Evolutionary conservation across 2,888 invertebrate genomes (phyloP), one percentile per base, ranked within the genome.

Genomic region (Masnerella sp.): DNA sequence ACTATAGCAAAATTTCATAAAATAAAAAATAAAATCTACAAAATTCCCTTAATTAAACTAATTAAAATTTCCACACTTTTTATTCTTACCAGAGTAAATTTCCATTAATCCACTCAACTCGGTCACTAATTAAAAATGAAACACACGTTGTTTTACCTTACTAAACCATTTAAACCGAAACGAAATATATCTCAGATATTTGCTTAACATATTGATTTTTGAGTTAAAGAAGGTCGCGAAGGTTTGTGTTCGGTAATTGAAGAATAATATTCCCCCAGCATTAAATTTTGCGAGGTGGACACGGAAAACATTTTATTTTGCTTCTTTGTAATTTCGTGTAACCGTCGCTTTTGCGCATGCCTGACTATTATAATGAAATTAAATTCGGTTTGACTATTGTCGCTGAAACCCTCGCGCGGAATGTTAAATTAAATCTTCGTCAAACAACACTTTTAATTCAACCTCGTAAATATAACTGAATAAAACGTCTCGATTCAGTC

Each of bases 241-340:
- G 17, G 47, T 47, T 47, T 47, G 30, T 17, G 47, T 47, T 47
- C 32, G 47, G 30, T 30, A 51, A 51, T 51, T 51, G 36, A 51
- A 38, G 30, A 51, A 51, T 36, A 51, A 51, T 38, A 43, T 47
- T 30, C 11, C 5, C 17, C n/a, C 0, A 30, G 47, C 17, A 32
- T 32, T 9, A 32, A 30, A 30, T 47, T n/a, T 30, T 18, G 30
- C 9, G 11, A 9, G 17, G n/a, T 11, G 11, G 4, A 30, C n/a
- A 32, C n/a, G 5, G 1, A n/a, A 28, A 28, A 9, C 45, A 28
- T 7, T 45, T 45, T 28, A 28, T 45, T 28, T 28, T 15, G 2
- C 28, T 28, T 9, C 17, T 28, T 14, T 28, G 11, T 22, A 12
- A 25, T 12, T 12, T 14, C 1, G 14, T 11, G n/a, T 5, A 5